These are phyloP conservation scores for Sinopyrophorus schimmeli DNA, from an alignment of 2,888 invertebrate species.

Conservation along the genomic window DNA sequence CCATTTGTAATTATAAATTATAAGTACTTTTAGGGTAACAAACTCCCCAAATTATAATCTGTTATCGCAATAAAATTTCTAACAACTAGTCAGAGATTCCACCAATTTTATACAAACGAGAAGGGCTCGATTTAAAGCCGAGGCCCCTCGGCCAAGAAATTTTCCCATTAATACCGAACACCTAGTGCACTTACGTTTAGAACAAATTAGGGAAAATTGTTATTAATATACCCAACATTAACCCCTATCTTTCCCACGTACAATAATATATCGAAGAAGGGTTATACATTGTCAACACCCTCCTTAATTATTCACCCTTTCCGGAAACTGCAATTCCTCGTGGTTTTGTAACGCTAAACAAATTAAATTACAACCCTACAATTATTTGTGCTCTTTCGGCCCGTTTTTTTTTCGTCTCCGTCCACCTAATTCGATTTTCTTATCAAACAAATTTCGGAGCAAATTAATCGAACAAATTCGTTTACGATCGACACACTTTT, in stretches of 20 bases:
- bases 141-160: too few relatives aligned
- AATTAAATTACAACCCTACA: slow-evolving; percentile 14
- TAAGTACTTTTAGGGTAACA: too few relatives aligned
- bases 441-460: too few relatives aligned
- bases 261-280: slow-evolving; percentile 9
- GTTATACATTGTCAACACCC: slow-evolving; percentile 20
- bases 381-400: not conserved
- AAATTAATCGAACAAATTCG: too few relatives aligned
- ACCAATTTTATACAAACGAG: too few relatives aligned
- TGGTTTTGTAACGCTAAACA: slow-evolving; percentile 18
- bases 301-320: slow-evolving; percentile 21
- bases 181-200: too few relatives aligned
- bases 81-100: too few relatives aligned
- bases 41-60: too few relatives aligned
- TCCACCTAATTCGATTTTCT: not conserved
- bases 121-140: too few relatives aligned
- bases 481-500: not conserved
- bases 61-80: too few relatives aligned
- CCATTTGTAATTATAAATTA: too few relatives aligned
- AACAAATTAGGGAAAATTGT: slow-evolving; percentile 7
- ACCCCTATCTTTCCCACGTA: slow-evolving; percentile 14
- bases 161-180: too few relatives aligned
- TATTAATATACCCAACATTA: slow-evolving; percentile 4
- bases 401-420: not conserved
- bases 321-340: slow-evolving; percentile 19